phyloP scores from a whole-genome alignment of 2,888 invertebrate genomes.

The Vanessa cardui region DNA sequence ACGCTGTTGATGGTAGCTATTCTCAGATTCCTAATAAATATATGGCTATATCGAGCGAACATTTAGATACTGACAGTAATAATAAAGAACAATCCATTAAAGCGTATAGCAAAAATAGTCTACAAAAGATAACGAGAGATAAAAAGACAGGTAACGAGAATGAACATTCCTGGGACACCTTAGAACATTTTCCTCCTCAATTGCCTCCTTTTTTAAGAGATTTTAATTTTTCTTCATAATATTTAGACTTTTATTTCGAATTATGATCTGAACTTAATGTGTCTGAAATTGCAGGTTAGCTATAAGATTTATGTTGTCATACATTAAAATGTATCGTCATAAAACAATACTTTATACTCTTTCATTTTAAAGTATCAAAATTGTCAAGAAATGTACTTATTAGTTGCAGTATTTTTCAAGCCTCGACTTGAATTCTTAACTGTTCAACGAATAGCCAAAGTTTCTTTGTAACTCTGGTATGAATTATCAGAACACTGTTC shows the following conservation, averaged over 20 bases:
- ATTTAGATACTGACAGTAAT: neutral
- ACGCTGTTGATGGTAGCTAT: neutral
- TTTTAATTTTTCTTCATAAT: conserved; percentile 16
- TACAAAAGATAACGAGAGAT: neutral
- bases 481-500: conserved; percentile 37
- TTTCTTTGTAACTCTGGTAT: conserved; percentile 33
- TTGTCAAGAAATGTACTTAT: conserved; percentile 29
- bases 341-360: neutral
- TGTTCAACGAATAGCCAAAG: conserved; percentile 32
- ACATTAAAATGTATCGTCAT: neutral
- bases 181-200: conserved; percentile 61
- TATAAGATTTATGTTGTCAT: neutral
- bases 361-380: conserved; percentile 11
- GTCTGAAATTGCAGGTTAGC: neutral
- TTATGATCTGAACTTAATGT: neutral
- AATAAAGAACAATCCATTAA: neutral
- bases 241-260: conserved; percentile 17
- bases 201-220: conserved; percentile 57
- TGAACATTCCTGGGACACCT: conserved; percentile 50
- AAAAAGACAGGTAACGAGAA: conserved; percentile 10
- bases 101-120: neutral
- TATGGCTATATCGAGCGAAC: neutral
- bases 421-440: conserved; percentile 7
- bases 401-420: conserved; percentile 34
- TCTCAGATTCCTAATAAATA: neutral